These are phyloP conservation scores for Pseudorectes ferrugineus DNA, from an alignment of 2,113 vertebrate genomes.

Conservation along the genomic window DNA sequence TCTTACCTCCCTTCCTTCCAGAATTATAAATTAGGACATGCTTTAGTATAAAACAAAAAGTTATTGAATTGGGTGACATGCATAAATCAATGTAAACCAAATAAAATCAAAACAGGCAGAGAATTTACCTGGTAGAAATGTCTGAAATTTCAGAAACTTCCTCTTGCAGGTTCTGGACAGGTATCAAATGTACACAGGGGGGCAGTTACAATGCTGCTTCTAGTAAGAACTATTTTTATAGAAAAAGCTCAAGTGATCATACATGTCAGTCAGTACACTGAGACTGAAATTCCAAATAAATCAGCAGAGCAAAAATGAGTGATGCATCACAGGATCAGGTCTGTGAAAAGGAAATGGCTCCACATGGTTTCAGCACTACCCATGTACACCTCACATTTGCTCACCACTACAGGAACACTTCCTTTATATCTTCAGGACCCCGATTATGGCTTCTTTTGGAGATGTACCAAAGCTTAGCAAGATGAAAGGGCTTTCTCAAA, in stretches of 20 bases:
- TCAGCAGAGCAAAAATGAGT: neutral
- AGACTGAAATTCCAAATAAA: neutral
- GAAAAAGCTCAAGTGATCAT: neutral
- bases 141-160: neutral
- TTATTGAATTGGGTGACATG: neutral
- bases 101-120: neutral
- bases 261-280: neutral
- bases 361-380: neutral
- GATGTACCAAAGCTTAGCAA: neutral
- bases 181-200: neutral
- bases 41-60: neutral
- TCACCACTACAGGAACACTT: neutral
- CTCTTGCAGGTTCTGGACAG: neutral
- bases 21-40: neutral
- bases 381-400: neutral
- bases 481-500: neutral
- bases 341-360: neutral
- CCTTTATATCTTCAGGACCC: neutral
- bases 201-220: neutral
- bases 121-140: neutral
- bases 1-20: neutral
- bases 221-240: neutral
- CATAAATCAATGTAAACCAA: neutral
- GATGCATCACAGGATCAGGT: neutral
- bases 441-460: neutral